Percentiles rank a stretch among this genome's conserved stretches.
Conservation (phyloP, 2,797 vertebrate species). For the Syngnathus rostellatus region DNA sequence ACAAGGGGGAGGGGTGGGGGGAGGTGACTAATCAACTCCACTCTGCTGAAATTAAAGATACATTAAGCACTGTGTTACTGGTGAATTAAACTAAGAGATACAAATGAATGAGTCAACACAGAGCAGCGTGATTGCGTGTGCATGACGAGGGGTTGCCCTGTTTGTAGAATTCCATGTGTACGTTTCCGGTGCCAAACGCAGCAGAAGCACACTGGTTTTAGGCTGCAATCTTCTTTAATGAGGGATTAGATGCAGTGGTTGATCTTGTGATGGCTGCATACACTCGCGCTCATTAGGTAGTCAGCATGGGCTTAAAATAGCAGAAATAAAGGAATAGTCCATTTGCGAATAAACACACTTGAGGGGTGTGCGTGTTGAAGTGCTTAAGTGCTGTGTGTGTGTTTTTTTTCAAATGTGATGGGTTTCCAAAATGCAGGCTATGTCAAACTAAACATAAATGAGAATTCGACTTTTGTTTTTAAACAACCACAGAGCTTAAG, state of each 20-base stretch:
- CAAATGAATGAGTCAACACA: slow-evolving; percentile 58
- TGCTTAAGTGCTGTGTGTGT: background rate
- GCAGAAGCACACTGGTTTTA: slow-evolving; percentile 19
- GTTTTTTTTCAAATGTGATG: background rate
- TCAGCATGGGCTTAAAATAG: slow-evolving; percentile 19
- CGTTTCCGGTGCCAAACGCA: slow-evolving; percentile 19
- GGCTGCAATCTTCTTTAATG: slow-evolving; percentile 33
- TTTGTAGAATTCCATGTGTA: slow-evolving; percentile 20
- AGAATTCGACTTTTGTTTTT: background rate
- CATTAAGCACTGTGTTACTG: slow-evolving; percentile 62
- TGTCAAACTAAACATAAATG: background rate
- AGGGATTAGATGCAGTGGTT: slow-evolving; percentile 30
- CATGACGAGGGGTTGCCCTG: background rate
- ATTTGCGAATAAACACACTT: slow-evolving; percentile 1
- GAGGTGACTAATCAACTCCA: slow-evolving; percentile 59
- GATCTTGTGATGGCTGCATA: slow-evolving; percentile 32
- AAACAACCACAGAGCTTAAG: background rate
- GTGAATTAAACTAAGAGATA: slow-evolving; percentile 64
- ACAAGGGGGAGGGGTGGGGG: slow-evolving; percentile 51
- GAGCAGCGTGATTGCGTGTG: slow-evolving; percentile 13
- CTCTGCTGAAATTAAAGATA: slow-evolving; percentile 61
- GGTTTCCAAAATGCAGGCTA: background rate
- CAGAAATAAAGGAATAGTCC: slow-evolving; percentile 11
- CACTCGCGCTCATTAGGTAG: slow-evolving; percentile 32
- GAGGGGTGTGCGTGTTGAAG: background rate